Percentiles rank a stretch among this genome's conserved stretches.
Evolutionary conservation across 2,888 invertebrate species (phyloP).

Genomic region (Nemotelus nigrinus): DNA sequence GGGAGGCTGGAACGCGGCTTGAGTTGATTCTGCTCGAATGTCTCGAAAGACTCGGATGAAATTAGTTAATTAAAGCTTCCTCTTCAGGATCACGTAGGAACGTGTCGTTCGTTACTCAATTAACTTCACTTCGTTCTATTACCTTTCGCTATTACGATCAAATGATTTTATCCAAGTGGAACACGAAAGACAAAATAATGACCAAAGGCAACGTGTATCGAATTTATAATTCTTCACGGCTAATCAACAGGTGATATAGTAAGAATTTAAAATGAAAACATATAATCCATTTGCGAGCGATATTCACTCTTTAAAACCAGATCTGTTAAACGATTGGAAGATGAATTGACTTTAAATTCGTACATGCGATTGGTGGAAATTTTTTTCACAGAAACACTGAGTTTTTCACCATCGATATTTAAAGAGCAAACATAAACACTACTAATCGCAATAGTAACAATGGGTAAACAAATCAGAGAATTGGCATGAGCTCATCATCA

Average conservation of each 20-base stretch:
- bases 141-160: not conserved
- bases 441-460: constrained; percentile 5
- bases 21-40: constrained; percentile 13
- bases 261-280: not conserved
- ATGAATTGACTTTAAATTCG: too few relatives aligned
- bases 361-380: too few relatives aligned
- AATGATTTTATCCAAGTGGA: not conserved
- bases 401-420: constrained; percentile 3
- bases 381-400: not conserved
- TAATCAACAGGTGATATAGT: constrained; percentile 27
- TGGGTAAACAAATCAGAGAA: constrained; percentile 26
- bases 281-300: not conserved
- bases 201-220: not conserved
- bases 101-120: constrained; percentile 11
- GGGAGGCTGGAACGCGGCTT: not conserved
- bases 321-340: too few relatives aligned
- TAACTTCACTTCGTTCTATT: constrained; percentile 3
- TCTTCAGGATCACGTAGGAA: constrained; percentile 32
- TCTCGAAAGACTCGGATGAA: not conserved
- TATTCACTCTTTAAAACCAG: not conserved
- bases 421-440: constrained; percentile 10
- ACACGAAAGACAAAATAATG: not conserved
- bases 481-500: constrained; percentile 31
- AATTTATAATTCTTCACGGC: not conserved
- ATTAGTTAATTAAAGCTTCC: constrained; percentile 16